Evolutionary conservation across 2,888 invertebrate genomes (phyloP).

Genomic region (Mimumesa dahlbomi): DNA sequence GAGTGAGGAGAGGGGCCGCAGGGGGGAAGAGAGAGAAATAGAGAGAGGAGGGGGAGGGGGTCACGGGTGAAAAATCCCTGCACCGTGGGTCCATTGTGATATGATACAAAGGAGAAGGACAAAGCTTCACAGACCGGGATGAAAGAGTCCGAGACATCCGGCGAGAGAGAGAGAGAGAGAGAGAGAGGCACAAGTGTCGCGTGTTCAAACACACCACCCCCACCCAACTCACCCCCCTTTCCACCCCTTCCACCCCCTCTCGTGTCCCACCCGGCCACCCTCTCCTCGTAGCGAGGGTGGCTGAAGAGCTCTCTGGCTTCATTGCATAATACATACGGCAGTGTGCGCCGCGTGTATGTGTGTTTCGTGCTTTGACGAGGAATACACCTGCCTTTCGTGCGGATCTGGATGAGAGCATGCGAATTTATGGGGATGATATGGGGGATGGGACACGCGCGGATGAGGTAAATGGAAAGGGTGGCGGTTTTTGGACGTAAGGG

Average conservation of each 20-base stretch:
- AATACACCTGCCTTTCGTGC: too few species aligned
- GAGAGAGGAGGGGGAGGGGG: too few species aligned
- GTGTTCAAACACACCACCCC: slow-evolving; percentile 79
- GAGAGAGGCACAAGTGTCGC: slow-evolving; percentile 74
- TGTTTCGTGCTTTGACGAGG: too few species aligned
- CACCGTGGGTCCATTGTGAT: slow-evolving; percentile 69
- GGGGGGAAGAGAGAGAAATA: too few species aligned
- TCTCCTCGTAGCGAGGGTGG: slow-evolving; percentile 47
- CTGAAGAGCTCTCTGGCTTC: slow-evolving; percentile 63
- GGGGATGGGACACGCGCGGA: too few species aligned
- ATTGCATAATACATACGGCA: slow-evolving; percentile 68
- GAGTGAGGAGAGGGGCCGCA: slow-evolving; percentile 46
- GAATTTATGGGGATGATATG: too few species aligned
- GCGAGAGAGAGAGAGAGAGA: slow-evolving; percentile 11
- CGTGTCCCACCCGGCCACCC: slow-evolving; percentile 32
- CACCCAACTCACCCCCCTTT: too few species aligned
- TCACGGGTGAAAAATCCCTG: slow-evolving; percentile 45
- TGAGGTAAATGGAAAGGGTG: too few species aligned
- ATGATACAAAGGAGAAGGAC: slow-evolving; percentile 71
- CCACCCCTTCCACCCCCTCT: slow-evolving; percentile 26
- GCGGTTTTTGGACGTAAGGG: too few species aligned
- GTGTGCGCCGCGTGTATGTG: slow-evolving; percentile 30
- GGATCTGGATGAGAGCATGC: too few species aligned
- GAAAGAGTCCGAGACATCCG: slow-evolving; percentile 40
- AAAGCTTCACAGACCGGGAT: slow-evolving; percentile 21